Evolutionary conservation across 2,797 vertebrate species (phyloP), one percentile per base, ranked within the genome.

Genomic region (Pterois miles): DNA sequence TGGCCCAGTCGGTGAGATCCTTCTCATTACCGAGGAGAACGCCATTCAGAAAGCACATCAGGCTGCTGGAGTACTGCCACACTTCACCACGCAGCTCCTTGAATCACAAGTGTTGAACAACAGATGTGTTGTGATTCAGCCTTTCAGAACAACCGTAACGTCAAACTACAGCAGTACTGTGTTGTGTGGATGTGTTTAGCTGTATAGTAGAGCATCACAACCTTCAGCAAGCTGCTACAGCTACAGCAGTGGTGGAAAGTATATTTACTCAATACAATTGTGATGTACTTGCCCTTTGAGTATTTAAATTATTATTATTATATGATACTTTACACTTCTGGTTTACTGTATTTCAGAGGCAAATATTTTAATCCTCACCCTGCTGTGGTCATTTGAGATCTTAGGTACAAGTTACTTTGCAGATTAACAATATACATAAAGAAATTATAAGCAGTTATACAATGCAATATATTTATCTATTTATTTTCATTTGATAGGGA

Each of bases 61-160:
- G 91, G 0, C 64, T 78, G 78, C 96, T 94, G 72, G 91, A 85
- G 65, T 95, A 97, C 3, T 94, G 93, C 97, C 97, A 98, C 56
- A 92, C 90, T 81, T 98, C 96, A 36, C 95, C 96, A 88, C 90
- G 93, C 81, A 98, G 88, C 72, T 97, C 96, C 97, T 98, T 91
- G 65, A 76, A 79, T 84, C 77, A 91, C 70, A 87, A 74, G 68
- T 74, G 58, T 71, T 74, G 59, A 82, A 76, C 54, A 79, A 81
- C 23, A 43, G 22, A 57, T 7, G 7, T 38, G 46, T 52, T 75
- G 67, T 82, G 71, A 82, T 75, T 85, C 78, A 81, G 68, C 18
- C 18, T 84, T 76, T 77, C 33, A 76, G 48, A 83, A 74, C 48
- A 71, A 80, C 31, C 14, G 48, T 11, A 7, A 73, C 3, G 1